Percentiles rank a stretch among this genome's conserved stretches.
phyloP scores from a whole-genome alignment of 2,888 invertebrate genomes.

The Melanotus villosus region DNA sequence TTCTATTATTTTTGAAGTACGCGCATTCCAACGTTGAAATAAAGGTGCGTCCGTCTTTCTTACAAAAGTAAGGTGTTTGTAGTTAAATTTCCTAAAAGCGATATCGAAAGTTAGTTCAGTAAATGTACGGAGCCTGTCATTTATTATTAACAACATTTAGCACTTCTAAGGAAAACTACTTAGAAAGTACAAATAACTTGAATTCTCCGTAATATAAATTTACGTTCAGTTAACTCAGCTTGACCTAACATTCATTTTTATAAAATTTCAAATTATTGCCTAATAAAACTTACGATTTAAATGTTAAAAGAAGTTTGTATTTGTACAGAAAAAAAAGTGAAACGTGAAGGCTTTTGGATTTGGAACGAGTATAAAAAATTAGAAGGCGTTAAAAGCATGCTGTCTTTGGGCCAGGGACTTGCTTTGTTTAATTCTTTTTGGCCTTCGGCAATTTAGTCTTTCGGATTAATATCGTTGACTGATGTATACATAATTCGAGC shows the following conservation, averaged over 20 bases:
- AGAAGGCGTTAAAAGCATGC: slow-evolving; percentile 2
- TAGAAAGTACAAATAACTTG: slow-evolving; percentile 18
- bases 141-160: slow-evolving; percentile 22
- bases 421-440: background rate
- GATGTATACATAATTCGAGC: no score
- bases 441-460: slow-evolving; percentile 17
- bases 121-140: slow-evolving; percentile 1
- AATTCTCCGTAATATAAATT: background rate
- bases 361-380: slow-evolving; percentile 1
- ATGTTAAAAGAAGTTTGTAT: no score
- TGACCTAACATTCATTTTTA: no score
- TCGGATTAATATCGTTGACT: slow-evolving; percentile 15
- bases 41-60: background rate
- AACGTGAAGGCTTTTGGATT: background rate
- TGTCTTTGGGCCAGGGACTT: slow-evolving; percentile 5
- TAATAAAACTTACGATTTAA: no score
- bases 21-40: slow-evolving; percentile 2
- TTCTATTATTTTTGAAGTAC: background rate
- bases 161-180: slow-evolving; percentile 12
- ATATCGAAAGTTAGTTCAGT: slow-evolving; percentile 2
- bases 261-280: no score
- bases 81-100: slow-evolving; percentile 1
- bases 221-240: no score
- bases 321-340: slow-evolving; percentile 4
- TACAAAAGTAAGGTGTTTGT: background rate